Percentiles rank a stretch among this genome's conserved stretches.
These are phyloP conservation scores for Erpornis zantholeuca DNA, from an alignment of 2,113 vertebrate genomes.

Conservation along the genomic window DNA sequence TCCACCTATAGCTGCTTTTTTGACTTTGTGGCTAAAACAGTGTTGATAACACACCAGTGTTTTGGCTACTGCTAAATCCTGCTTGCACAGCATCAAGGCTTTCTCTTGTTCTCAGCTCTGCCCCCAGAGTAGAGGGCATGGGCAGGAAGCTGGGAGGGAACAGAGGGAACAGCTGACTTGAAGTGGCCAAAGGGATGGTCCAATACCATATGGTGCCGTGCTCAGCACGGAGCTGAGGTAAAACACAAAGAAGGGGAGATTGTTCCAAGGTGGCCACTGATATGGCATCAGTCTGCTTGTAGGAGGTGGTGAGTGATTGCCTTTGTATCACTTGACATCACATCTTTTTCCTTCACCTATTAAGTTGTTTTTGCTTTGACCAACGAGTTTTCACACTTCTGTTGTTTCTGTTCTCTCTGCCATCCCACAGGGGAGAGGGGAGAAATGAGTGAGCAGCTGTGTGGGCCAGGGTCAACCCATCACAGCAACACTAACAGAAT, in stretches of 20 bases:
- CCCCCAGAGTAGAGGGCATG: neutral
- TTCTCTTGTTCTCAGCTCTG: neutral
- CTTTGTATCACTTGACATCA: neutral
- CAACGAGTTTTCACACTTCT: neutral
- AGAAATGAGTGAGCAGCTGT: neutral
- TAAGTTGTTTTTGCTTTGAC: neutral
- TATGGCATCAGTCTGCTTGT: neutral
- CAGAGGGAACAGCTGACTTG: neutral
- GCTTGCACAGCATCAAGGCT: neutral
- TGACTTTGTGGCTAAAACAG: neutral
- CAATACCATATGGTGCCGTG: fast-evolving
- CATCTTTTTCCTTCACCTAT: neutral
- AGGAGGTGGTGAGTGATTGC: neutral
- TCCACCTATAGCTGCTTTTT: neutral
- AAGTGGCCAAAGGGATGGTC: neutral
- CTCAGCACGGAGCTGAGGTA: neutral
- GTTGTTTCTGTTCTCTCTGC: neutral
- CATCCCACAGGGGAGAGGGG: neutral
- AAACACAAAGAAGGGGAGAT: neutral
- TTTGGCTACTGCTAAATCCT: neutral
- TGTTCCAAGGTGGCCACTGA: neutral
- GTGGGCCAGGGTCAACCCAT: neutral
- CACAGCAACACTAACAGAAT: neutral
- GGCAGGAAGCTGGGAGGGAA: neutral
- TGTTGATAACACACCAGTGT: neutral